These are phyloP conservation scores for Drosophila subsilvestris DNA, from an alignment of 2,888 invertebrate species.

Conservation along the genomic window DNA sequence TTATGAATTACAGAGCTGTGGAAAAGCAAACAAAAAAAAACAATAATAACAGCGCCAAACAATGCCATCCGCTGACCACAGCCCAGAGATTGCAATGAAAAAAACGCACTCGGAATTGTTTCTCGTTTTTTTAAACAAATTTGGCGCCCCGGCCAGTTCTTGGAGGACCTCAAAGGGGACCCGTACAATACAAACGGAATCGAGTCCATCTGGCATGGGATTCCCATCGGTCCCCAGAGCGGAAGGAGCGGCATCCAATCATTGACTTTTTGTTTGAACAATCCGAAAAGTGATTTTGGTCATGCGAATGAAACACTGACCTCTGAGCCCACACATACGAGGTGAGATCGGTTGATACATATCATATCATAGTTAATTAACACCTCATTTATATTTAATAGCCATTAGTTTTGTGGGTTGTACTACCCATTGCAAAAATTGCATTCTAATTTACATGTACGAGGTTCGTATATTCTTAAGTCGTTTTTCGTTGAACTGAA, in stretches of 20 bases:
- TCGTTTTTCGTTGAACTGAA: too few relatives aligned
- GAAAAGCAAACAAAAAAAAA: constrained; percentile 36
- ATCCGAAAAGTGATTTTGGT: constrained; percentile 52
- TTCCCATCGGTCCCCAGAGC: neutral
- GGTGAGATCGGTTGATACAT: constrained; percentile 1
- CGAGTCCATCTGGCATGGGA: neutral
- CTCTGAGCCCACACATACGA: constrained; percentile 3
- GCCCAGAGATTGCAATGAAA: constrained; percentile 63
- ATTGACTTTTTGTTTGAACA: constrained; percentile 27
- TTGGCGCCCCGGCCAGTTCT: constrained; percentile 2
- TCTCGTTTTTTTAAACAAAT: constrained; percentile 32
- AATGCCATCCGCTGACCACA: constrained; percentile 51
- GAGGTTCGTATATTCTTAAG: too few relatives aligned
- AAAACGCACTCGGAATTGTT: constrained; percentile 62
- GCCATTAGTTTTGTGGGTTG: too few relatives aligned
- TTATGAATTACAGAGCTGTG: constrained; percentile 63
- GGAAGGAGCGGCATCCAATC: constrained; percentile 15
- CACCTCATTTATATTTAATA: too few relatives aligned
- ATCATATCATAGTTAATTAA: too few relatives aligned
- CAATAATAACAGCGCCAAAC: constrained; percentile 35
- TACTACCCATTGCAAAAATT: too few relatives aligned
- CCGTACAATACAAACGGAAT: constrained; percentile 19
- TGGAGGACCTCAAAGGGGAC: constrained; percentile 28
- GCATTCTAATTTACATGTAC: too few relatives aligned
- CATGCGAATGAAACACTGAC: constrained; percentile 36